Conservation (phyloP, 2,797 vertebrate genomes). For the Erithacus rubecula region DNA sequence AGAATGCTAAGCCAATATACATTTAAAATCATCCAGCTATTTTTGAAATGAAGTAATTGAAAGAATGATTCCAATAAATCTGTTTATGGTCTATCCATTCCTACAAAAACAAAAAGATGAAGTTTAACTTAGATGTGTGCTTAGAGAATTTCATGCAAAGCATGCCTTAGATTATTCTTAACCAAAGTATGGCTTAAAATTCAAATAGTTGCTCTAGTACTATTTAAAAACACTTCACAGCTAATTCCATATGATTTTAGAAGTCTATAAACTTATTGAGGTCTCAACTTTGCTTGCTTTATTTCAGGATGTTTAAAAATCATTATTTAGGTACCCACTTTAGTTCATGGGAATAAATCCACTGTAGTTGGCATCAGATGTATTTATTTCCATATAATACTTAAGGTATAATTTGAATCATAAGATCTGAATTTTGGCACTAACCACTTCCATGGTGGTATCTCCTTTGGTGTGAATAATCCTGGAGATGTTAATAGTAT, state of each 20-base stretch:
- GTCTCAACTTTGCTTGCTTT: neutral
- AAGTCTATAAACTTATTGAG: neutral
- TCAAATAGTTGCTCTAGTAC: neutral
- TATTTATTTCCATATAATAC: neutral
- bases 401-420: neutral
- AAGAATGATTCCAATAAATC: neutral
- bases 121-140: neutral
- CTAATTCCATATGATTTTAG: neutral
- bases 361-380: neutral
- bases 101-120: neutral
- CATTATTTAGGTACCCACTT: neutral
- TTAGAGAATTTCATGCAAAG: neutral
- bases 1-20: fast-evolving
- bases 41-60: neutral
- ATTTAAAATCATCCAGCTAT: neutral
- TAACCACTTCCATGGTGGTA: neutral
- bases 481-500: neutral
- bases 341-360: neutral
- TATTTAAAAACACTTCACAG: neutral
- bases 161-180: neutral
- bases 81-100: neutral
- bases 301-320: no score
- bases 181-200: neutral
- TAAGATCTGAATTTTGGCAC: neutral
- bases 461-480: neutral